Base-by-base conservation (phyloP, 2,888 invertebrate species). In the Netelia melanura region DNA sequence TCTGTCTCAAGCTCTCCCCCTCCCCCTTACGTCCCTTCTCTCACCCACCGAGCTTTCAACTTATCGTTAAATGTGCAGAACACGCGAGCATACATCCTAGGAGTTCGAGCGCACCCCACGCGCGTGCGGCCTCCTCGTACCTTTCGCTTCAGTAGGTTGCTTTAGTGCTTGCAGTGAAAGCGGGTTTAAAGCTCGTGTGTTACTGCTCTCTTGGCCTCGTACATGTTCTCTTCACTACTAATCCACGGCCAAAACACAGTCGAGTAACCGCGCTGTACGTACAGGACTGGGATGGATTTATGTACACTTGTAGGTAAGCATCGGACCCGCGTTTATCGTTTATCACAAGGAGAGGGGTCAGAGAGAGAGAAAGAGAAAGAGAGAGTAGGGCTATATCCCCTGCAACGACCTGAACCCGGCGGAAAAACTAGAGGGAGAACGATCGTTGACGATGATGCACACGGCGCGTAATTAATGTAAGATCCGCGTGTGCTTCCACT, bases 181-280 rank as follows among this genome's bases (percentile, higher is more conserved):
- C 38, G 83, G 68, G 62, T 83, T 72, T 83, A 78, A 78, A 78
- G 83, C 74, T 78, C 78, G 72, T 78, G 62, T 44, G 61, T 78
- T 58, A 78, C 82, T 38, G 52, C 56, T 78, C 48, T 61, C 30
- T 74, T 14, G 56, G 23, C 17, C 52, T n/a, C 17, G 21, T 23
- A 6, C 14, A 10, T 1, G 17, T 38, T 30, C 30, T 25, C n/a
- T 17, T 17, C 52, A 30, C 70, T 56, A 56, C n/a, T 43, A 38
- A 17, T 54, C 54, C 70, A 9, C 58, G 10, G 58, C 5, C 21
- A 9, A 21, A 58, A 21, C 17, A n/a, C 21, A 58, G 17, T 17
- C 17, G 9, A 21, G 58, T 58, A 58, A 21, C 48, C 38, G 3
- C 21, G n/a, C 11, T 21, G 52, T 76, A 23, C 1, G 14, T 23